Base-by-base conservation (phyloP, 1,140 invertebrate species). In the Globodera rostochiensis region DNA sequence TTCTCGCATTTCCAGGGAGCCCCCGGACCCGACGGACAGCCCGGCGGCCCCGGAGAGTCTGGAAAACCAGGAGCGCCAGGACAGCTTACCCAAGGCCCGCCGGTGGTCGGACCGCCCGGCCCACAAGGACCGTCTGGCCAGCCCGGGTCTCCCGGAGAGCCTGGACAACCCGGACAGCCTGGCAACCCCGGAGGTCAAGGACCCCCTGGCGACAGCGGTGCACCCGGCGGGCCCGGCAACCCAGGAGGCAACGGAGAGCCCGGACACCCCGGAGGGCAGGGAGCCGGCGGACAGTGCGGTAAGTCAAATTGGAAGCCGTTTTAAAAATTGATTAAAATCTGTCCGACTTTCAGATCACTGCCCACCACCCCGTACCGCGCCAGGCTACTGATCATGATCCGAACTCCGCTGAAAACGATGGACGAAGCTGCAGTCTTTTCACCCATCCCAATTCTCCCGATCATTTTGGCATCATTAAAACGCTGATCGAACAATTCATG, bases 61-160 rank as follows among this genome's bases (percentile, higher is more conserved):
- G 79, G 79, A 57, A n/a, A 46, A 15, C 66, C 79, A 25, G 79
- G 79, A 36, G 45, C 47, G 46, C 50, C 74, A 2, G 74, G 74
- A 53, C 66, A 57, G 66, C 74, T 76, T n/a, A 76, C 13, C 50
- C 57, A 76, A 8, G 74, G 74, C 45, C 57, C 80, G n/a, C 80
- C 80, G 57, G 76, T 71, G 46, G 70, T 79, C 49, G 83, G 83
- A 82, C 80, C 83, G 60, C 75, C 82, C 66, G 83, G 80, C 70
- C 80, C 74, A 9, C 74, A 53, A 19, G 79, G 79, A 47, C 45
- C 19, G 6, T n/a, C 74, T 25, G 71, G 53, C 9, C 49, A 77
- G 36, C 45, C 79, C 7, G 79, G 79, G 11, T 46, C 47, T 8
- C 49, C 47, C 15, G 73, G 79, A 2, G 46, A 80, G 13, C 47